These are phyloP conservation scores for Champsocephalus gunnari DNA, from an alignment of 2,797 vertebrate genomes.

Conservation along the genomic window DNA sequence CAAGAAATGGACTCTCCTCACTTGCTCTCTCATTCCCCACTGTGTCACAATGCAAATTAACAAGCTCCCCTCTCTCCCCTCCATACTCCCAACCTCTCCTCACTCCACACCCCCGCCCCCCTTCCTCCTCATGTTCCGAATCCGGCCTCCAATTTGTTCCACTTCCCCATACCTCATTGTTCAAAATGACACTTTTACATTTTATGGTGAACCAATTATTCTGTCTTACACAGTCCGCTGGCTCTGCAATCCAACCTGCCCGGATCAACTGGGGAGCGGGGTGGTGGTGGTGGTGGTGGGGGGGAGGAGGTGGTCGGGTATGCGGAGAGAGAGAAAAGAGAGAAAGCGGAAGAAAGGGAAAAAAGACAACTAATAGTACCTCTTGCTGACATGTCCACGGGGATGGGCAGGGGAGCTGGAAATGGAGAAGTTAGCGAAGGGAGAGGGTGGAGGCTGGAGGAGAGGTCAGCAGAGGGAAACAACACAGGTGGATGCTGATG, in stretches of 20 bases:
- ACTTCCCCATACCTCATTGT: conserved; percentile 83
- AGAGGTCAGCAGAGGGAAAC: conserved; percentile 50
- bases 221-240: conserved; percentile 82
- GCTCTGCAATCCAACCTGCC: conserved; percentile 78
- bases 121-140: conserved; percentile 64
- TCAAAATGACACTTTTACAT: conserved; percentile 85
- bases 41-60: conserved; percentile 72
- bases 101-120: conserved; percentile 21
- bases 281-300: conserved; percentile 7
- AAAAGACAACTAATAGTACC: conserved; percentile 54
- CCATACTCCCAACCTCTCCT: conserved; percentile 28
- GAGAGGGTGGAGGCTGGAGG: conserved; percentile 35
- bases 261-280: conserved; percentile 63
- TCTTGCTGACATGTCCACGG: conserved; percentile 61
- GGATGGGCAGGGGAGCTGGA: conserved; percentile 55
- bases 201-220: conserved; percentile 85
- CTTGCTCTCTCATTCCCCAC: conserved; percentile 40
- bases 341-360: conserved; percentile 2
- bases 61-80: not conserved
- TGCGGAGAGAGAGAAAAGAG: conserved; percentile 8
- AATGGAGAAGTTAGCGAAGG: conserved; percentile 44
- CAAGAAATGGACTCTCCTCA: conserved; percentile 49
- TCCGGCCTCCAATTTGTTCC: conserved; percentile 83
- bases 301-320: conserved; percentile 8
- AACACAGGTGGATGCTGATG: conserved; percentile 47